A percentile compares a stretch with the other conserved stretches of the same genome.
phyloP scores from a whole-genome alignment of 2,888 invertebrate species.

The Napeogenes sylphis region DNA sequence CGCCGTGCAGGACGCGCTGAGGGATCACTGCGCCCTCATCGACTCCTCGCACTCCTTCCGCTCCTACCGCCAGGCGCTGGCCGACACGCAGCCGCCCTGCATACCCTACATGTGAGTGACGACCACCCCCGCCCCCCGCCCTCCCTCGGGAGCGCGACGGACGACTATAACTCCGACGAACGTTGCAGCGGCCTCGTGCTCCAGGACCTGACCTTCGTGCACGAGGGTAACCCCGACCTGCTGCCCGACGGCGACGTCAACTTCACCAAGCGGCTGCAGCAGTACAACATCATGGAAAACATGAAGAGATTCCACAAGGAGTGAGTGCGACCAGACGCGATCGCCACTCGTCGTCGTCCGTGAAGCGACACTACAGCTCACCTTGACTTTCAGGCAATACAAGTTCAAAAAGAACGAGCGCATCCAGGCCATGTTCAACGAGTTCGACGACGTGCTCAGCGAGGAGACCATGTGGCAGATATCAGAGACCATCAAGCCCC shows the following conservation, averaged over 20 bases:
- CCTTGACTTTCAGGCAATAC: slow-evolving; percentile 83
- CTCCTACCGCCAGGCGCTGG: slow-evolving; percentile 95
- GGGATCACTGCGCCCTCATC: slow-evolving; percentile 96
- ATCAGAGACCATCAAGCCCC: slow-evolving; percentile 96
- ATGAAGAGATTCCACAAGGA: slow-evolving; percentile 98
- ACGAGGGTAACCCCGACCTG: slow-evolving; percentile 96
- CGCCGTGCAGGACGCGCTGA: slow-evolving; percentile 92
- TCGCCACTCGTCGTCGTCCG: too few species aligned
- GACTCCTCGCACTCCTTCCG: slow-evolving; percentile 99
- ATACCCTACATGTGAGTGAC: slow-evolving; percentile 97
- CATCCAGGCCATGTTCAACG: slow-evolving; percentile 96
- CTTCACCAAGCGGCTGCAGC: slow-evolving; percentile 99
- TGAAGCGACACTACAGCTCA: too few species aligned
- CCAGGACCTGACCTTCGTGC: slow-evolving; percentile 99
- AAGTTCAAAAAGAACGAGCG: slow-evolving; percentile 95
- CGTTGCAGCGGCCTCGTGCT: slow-evolving; percentile 92
- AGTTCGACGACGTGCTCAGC: slow-evolving; percentile 95
- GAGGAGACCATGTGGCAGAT: slow-evolving; percentile 99
- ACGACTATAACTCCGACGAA: too few species aligned
- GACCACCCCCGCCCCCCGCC: too few species aligned
- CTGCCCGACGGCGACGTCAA: slow-evolving; percentile 92
- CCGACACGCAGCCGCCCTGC: slow-evolving; percentile 97
- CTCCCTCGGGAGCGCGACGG: too few species aligned
- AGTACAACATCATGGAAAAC: slow-evolving; percentile 98
- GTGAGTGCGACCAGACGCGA: slow-evolving; percentile 73